Evolutionary conservation across 2,888 invertebrate genomes (phyloP).

Genomic region (Argyresthia goedartella): DNA sequence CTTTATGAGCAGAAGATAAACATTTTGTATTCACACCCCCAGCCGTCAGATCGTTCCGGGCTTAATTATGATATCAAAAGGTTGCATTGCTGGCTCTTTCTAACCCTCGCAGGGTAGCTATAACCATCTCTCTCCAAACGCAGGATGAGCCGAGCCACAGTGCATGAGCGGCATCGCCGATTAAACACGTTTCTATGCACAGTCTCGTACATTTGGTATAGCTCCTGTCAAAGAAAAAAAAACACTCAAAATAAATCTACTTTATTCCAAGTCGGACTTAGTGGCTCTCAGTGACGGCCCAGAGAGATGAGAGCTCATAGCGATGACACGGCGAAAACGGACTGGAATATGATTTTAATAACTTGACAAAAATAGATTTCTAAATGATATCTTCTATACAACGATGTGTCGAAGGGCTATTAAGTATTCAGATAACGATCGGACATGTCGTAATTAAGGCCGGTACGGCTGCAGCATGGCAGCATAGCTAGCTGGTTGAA

Average conservation of each 20-base stretch:
- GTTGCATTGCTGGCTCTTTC: slow-evolving; percentile 40
- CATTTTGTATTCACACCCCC: slow-evolving; percentile 45
- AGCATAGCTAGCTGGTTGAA: no score
- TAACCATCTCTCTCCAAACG: slow-evolving; percentile 35
- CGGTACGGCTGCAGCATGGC: no score
- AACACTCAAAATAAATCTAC: slow-evolving; percentile 31
- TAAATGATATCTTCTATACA: slow-evolving; percentile 27
- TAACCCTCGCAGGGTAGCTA: slow-evolving; percentile 27
- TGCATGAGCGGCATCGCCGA: slow-evolving; percentile 47
- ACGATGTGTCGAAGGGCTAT: slow-evolving; percentile 30
- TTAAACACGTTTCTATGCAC: slow-evolving; percentile 69
- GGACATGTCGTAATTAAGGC: background rate
- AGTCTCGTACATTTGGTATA: slow-evolving; percentile 50
- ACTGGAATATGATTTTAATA: slow-evolving; percentile 28
- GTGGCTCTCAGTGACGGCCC: slow-evolving; percentile 17
- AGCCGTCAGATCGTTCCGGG: slow-evolving; percentile 21
- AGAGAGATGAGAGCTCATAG: slow-evolving; percentile 35
- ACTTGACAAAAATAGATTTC: slow-evolving; percentile 29
- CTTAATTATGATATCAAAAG: slow-evolving; percentile 68
- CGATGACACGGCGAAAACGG: slow-evolving; percentile 43
- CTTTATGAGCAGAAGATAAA: slow-evolving; percentile 54
- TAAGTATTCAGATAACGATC: background rate
- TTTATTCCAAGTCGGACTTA: slow-evolving; percentile 31
- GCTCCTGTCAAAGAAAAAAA: slow-evolving; percentile 17
- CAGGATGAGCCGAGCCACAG: slow-evolving; percentile 35